phyloP scores from a whole-genome alignment of 2,797 vertebrate species.

The Pantherophis alleghaniensis region DNA sequence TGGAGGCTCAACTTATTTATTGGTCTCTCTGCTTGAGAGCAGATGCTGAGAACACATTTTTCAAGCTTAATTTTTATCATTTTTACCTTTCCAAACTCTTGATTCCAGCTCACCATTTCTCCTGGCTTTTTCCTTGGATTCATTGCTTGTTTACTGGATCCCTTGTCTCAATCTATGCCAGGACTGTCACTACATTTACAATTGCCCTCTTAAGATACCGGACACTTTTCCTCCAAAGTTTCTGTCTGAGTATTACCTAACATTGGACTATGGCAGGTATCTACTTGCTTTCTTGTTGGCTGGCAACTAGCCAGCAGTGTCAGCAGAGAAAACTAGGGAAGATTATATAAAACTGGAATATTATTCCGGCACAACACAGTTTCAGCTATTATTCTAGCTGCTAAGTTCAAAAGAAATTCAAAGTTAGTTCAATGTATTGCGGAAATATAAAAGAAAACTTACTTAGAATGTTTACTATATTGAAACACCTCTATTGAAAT shows the following conservation, averaged over 20 bases:
- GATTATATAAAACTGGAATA: not conserved
- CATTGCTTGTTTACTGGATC: not conserved
- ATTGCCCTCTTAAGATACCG: not conserved
- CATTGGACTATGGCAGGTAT: not conserved
- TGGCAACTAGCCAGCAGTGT: not conserved
- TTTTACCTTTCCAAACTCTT: not conserved
- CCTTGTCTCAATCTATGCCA: not conserved
- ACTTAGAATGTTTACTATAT: not conserved
- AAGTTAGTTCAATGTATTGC: not conserved
- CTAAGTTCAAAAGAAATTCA: not conserved
- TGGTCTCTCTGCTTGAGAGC: not conserved
- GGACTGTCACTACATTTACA: not conserved
- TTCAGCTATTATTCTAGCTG: not conserved
- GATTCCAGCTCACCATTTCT: not conserved
- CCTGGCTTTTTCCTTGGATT: not conserved
- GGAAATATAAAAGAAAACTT: not conserved
- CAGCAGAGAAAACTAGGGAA: not conserved
- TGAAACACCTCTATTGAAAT: not conserved
- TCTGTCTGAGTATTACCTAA: not conserved
- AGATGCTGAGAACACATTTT: not conserved
- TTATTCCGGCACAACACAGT: not conserved
- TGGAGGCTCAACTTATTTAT: not conserved
- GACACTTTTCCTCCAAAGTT: not conserved
- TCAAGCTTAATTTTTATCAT: not conserved
- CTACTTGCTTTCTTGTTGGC: not conserved